Evolutionary conservation across 2,797 vertebrate species (phyloP).

Genomic region (Phoebastria nigripes): DNA sequence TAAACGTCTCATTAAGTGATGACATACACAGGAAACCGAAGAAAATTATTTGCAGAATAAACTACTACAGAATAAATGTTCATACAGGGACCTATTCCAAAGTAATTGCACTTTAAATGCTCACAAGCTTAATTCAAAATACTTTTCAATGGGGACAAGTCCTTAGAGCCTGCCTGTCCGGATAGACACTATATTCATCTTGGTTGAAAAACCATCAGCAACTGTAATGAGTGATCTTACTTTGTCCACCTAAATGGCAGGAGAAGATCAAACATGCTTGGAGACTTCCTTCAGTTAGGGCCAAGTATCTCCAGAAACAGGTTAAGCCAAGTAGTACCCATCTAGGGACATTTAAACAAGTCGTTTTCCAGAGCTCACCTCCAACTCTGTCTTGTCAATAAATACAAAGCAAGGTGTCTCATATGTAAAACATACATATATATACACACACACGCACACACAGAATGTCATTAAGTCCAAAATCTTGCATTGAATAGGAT

Average conservation of each 20-base stretch:
- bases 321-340: background rate
- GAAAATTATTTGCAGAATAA: conserved; percentile 3
- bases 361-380: background rate
- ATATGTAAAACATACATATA: background rate
- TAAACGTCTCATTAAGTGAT: background rate
- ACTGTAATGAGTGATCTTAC: background rate
- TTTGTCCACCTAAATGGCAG: background rate
- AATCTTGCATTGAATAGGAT: background rate
- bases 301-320: background rate
- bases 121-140: background rate
- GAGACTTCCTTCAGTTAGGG: background rate
- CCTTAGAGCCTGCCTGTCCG: background rate
- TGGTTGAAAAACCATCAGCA: background rate
- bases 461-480: background rate
- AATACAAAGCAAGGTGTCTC: background rate
- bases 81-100: background rate
- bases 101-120: background rate
- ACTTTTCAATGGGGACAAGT: background rate
- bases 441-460: fast-evolving
- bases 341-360: background rate
- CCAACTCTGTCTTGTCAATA: background rate
- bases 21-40: background rate
- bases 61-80: background rate
- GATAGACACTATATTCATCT: background rate
- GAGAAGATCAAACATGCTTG: background rate